phyloP scores from a whole-genome alignment of 2,113 vertebrate species.

The Syngnathoides biaculeatus region DNA sequence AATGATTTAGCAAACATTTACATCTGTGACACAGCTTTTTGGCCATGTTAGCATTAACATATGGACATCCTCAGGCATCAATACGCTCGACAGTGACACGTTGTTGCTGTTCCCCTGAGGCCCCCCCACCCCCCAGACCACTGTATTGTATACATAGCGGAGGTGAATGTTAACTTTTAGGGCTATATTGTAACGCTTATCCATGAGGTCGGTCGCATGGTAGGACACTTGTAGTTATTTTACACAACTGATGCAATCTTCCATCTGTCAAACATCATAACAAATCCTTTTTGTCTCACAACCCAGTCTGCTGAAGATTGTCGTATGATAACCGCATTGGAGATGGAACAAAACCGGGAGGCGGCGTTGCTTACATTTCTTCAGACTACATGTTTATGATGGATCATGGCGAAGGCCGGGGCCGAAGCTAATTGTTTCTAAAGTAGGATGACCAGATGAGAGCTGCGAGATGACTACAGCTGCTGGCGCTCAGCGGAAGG shows the following conservation, averaged over 20 bases:
- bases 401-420: constrained; percentile 38
- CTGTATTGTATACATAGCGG: constrained; percentile 74
- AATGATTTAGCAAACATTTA: constrained; percentile 16
- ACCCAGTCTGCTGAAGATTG: constrained; percentile 31
- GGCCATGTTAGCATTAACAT: constrained; percentile 58
- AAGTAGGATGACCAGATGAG: constrained; percentile 46
- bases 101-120: constrained; percentile 75
- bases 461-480: constrained; percentile 30
- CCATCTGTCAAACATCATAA: constrained; percentile 61
- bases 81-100: constrained; percentile 72
- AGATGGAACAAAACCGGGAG: constrained; percentile 18
- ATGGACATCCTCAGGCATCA: constrained; percentile 77
- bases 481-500: constrained; percentile 44
- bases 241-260: constrained; percentile 48
- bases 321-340: constrained; percentile 15
- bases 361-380: constrained; percentile 22
- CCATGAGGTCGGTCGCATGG: constrained; percentile 65
- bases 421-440: constrained; percentile 65
- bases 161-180: constrained; percentile 81
- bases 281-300: constrained; percentile 54
- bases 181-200: constrained; percentile 75
- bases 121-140: constrained; percentile 58
- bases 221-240: constrained; percentile 60
- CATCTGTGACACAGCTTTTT: neutral
- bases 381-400: constrained; percentile 50